Evolutionary conservation across 2,888 invertebrate genomes (phyloP), one percentile per base, ranked within the genome.

Genomic region (Andrena praecox): DNA sequence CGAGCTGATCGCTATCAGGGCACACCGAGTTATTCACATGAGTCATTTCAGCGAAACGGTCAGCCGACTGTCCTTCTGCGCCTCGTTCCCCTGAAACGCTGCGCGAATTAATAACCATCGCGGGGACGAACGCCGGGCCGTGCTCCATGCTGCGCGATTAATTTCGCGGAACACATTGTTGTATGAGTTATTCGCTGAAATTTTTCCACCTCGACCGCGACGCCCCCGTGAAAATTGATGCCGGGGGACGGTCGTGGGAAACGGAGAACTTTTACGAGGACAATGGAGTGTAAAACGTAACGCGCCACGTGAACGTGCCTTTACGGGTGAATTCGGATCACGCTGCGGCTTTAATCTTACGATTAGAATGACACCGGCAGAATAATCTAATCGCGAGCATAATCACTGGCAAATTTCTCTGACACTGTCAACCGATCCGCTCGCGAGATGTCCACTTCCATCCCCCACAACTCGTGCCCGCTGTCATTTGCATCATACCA

Each of bases 1-100:
- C 93, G 93, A 93, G 93, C 93, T 93, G 93, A 93, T 93, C 88
- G 77, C 87, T 93, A 93, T 93, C 93, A 80, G 60, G 80, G 62
- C 84, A 78, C 85, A 79, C 86, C 50, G 80, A 88, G 87, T 88
- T 88, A 86, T 89, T 88, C 90, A 78, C 91, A 86, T 92, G 92
- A 92, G 88, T 92, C 92, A 93, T 91, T 92, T 89, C 85, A 85
- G 80, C 76, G 68, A 50, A 80, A 81, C 74, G 69, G 54, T 63
- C 67, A 66, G 29, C 50, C 59, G 62, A 70, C 66, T 62, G 77
- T 83, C 74, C 74, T 62, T 73, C 77, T 27, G 69, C 66, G 64
- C 8, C 75, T 70, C 68, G 64, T 76, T 73, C 77, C 42, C 42
- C 35, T 60, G 75, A 79, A 77, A 72, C 72, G 76, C 27, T 62